Conservation (phyloP, 2,113 vertebrate species). For the Choloepus hoffmanni region DNA sequence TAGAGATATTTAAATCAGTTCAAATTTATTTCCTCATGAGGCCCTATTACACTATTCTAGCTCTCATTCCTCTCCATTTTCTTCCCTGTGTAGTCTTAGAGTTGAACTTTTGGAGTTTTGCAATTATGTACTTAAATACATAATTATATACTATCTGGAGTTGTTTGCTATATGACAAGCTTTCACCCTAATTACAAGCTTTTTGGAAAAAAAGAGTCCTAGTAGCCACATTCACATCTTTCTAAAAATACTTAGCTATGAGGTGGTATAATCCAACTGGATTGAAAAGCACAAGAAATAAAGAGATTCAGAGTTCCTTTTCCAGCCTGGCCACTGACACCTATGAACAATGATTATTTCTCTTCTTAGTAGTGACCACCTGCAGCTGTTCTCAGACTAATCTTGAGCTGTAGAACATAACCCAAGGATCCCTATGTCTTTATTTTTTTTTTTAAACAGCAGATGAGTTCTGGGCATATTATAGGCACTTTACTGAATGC, state of each 20-base stretch:
- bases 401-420: neutral
- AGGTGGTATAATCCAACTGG: neutral
- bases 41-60: neutral
- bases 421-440: neutral
- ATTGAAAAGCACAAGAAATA: neutral
- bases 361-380: neutral
- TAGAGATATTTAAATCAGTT: neutral
- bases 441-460: neutral
- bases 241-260: neutral
- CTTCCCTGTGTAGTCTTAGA: neutral
- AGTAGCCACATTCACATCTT: neutral
- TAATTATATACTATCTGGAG: slow-evolving; percentile 47
- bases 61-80: neutral
- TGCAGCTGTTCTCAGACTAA: neutral
- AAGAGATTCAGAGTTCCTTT: slow-evolving; percentile 42
- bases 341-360: neutral
- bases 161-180: neutral
- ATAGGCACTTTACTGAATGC: neutral
- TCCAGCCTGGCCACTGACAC: neutral
- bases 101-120: neutral
- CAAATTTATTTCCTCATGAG: neutral
- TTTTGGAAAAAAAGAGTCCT: neutral
- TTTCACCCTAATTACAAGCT: neutral
- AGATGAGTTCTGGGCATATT: neutral
- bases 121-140: neutral